Evolutionary conservation across 2,797 vertebrate genomes (phyloP).

Genomic region (Thaleichthys pacificus): DNA sequence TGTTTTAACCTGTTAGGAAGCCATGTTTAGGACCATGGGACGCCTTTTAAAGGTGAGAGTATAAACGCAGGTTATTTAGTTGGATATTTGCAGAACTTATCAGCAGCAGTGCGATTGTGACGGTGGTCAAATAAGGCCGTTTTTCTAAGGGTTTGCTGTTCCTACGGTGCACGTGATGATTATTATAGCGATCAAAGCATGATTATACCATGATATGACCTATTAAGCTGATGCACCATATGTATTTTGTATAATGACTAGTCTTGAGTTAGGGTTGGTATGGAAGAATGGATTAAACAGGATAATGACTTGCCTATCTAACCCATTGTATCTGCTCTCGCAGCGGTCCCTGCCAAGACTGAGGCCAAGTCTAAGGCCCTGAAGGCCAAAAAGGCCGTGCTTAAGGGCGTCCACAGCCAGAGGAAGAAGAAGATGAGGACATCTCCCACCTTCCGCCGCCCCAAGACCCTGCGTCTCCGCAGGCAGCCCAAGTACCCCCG

Average conservation of each 20-base stretch:
- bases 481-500: slow-evolving; percentile 95
- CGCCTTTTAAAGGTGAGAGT: too few species aligned
- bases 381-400: slow-evolving; percentile 96
- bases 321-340: neutral
- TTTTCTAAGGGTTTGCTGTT: neutral
- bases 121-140: neutral
- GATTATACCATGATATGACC: slow-evolving; percentile 8
- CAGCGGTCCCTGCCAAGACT: slow-evolving; percentile 90
- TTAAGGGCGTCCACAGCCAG: slow-evolving; percentile 96
- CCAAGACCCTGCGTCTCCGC: slow-evolving; percentile 91
- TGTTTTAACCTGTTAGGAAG: too few species aligned
- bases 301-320: neutral
- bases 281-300: neutral
- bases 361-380: slow-evolving; percentile 97
- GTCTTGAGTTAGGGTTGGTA: neutral
- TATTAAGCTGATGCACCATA: slow-evolving; percentile 17
- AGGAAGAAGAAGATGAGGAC: slow-evolving; percentile 96
- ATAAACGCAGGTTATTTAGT: too few species aligned
- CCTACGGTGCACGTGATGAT: slow-evolving; percentile 34
- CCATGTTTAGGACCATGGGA: too few species aligned
- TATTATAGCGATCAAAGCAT: slow-evolving; percentile 43
- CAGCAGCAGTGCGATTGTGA: too few species aligned
- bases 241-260: neutral
- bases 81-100: too few species aligned
- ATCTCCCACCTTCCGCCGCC: slow-evolving; percentile 91